Evolutionary conservation across 1,140 invertebrate genomes (phyloP).

Genomic region (Ridgeia piscesae): DNA sequence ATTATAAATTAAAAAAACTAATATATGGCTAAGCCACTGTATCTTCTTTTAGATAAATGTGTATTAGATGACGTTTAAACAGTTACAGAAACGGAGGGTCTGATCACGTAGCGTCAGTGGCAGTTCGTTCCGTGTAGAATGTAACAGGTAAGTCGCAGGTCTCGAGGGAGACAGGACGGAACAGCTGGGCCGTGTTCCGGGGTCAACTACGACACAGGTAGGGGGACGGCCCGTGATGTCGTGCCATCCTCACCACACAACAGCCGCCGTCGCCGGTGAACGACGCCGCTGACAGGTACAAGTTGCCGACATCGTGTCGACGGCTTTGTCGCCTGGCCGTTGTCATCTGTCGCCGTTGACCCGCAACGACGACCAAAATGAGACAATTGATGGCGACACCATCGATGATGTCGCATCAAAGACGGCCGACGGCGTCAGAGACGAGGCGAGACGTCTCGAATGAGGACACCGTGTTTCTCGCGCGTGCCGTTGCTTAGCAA

Average conservation of each 20-base stretch:
- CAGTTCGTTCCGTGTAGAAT: not conserved
- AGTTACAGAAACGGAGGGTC: too few relatives aligned
- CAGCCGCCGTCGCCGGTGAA: not conserved
- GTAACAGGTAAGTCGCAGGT: too few relatives aligned
- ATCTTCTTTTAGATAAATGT: too few relatives aligned
- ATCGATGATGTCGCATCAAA: not conserved
- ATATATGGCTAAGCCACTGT: too few relatives aligned
- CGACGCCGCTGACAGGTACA: not conserved
- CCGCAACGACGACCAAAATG: not conserved
- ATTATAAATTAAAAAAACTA: too few relatives aligned
- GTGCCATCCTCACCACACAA: not conserved
- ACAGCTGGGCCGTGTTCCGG: not conserved
- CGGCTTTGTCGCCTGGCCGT: not conserved
- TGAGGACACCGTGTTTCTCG: not conserved
- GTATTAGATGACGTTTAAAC: too few relatives aligned
- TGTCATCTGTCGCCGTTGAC: not conserved
- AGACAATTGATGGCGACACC: not conserved
- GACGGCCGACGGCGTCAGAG: not conserved
- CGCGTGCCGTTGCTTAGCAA: not conserved
- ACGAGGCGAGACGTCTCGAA: not conserved
- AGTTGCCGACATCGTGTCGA: not conserved
- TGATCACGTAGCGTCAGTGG: too few relatives aligned
- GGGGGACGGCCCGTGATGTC: not conserved
- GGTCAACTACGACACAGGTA: not conserved
- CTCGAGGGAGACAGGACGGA: not conserved